Evolutionary conservation across 2,888 invertebrate genomes (phyloP).

Genomic region (Cynaeus angustus): DNA sequence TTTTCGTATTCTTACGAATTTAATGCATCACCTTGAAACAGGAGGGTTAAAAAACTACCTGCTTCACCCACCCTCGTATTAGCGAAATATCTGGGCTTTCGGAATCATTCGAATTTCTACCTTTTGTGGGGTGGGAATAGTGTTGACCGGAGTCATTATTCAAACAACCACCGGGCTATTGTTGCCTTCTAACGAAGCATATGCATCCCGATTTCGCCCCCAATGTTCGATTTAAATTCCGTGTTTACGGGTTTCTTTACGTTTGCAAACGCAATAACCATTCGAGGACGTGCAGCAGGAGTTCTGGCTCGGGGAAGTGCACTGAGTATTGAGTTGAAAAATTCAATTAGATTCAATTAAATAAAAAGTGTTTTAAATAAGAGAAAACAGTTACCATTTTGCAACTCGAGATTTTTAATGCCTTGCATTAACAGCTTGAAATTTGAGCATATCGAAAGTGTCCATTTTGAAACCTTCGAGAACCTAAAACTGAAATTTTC

Average conservation of each 20-base stretch:
- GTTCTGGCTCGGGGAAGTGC: neutral
- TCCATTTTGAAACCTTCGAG: too few species aligned
- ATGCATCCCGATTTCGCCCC: slow-evolving; percentile 57
- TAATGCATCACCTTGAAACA: slow-evolving; percentile 60
- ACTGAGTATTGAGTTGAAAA: neutral
- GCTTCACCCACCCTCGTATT: slow-evolving; percentile 62
- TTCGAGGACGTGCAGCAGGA: too few species aligned
- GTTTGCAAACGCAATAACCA: slow-evolving; percentile 11
- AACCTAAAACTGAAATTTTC: too few species aligned
- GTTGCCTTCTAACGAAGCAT: slow-evolving; percentile 58
- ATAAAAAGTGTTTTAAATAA: too few species aligned
- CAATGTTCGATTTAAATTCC: slow-evolving; percentile 37
- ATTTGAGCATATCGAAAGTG: too few species aligned
- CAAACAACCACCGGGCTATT: slow-evolving; percentile 57
- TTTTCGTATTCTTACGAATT: slow-evolving; percentile 52
- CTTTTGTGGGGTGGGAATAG: slow-evolving; percentile 50
- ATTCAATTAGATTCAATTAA: too few species aligned
- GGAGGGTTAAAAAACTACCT: slow-evolving; percentile 64
- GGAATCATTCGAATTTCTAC: slow-evolving; percentile 51
- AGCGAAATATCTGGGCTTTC: slow-evolving; percentile 56
- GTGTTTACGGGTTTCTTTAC: slow-evolving; percentile 15
- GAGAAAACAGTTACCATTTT: too few species aligned
- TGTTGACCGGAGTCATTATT: slow-evolving; percentile 58
- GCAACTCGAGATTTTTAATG: too few species aligned
- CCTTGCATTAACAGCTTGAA: too few species aligned